A percentile compares a stretch with the other conserved stretches of the same genome.
Conservation (phyloP, 2,888 invertebrate genomes). For the Ectropis crepuscularia region DNA sequence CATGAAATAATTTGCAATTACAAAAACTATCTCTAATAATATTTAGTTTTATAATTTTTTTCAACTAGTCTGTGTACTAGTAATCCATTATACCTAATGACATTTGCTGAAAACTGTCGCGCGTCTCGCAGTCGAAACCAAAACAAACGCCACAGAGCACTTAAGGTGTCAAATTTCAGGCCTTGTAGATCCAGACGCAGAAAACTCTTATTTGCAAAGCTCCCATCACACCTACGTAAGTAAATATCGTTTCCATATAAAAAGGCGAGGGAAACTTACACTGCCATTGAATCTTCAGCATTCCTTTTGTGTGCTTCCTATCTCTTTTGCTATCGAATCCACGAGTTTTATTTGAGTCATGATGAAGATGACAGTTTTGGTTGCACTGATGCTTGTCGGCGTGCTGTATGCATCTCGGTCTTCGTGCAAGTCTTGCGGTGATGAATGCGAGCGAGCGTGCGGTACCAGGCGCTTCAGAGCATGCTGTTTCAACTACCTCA, state of each 20-base stretch:
- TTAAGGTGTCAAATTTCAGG: slow-evolving; percentile 24
- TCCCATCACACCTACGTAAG: slow-evolving; percentile 18
- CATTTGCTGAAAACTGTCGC: neutral
- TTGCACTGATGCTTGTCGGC: slow-evolving; percentile 15
- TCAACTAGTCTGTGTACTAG: too few species aligned
- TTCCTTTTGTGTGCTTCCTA: slow-evolving; percentile 1
- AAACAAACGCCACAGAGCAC: slow-evolving; percentile 9
- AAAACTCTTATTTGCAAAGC: slow-evolving; percentile 23
- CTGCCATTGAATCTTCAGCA: slow-evolving; percentile 15
- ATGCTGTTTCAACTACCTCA: slow-evolving; percentile 88
- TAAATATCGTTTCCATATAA: slow-evolving; percentile 23
- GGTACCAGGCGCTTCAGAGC: slow-evolving; percentile 87
- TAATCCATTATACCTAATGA: neutral
- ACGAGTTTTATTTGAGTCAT: slow-evolving; percentile 3
- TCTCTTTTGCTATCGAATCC: neutral
- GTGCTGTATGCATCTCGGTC: slow-evolving; percentile 70
- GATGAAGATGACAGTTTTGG: slow-evolving; percentile 12
- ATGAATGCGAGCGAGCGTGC: slow-evolving; percentile 86
- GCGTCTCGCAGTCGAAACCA: neutral
- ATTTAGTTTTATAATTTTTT: too few species aligned
- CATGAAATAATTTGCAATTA: too few species aligned
- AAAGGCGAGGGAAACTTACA: slow-evolving; percentile 8
- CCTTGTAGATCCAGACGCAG: slow-evolving; percentile 1
- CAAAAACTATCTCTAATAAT: too few species aligned
- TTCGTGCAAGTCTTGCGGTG: slow-evolving; percentile 87